Evolutionary conservation across 2,797 vertebrate genomes (phyloP).

Genomic region (Ptychadena robeensis): DNA sequence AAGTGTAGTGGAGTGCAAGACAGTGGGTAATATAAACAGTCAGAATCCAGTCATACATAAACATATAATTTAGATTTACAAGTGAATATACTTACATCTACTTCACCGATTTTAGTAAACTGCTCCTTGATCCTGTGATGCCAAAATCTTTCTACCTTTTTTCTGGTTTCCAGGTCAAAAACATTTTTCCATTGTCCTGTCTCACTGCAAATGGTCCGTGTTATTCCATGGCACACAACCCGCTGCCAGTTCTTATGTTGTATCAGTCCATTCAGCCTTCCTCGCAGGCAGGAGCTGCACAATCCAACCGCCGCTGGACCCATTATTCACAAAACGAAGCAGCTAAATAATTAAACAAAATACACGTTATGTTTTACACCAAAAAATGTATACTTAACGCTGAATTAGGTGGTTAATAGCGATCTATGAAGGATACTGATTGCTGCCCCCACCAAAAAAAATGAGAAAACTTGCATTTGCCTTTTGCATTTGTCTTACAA

Average conservation of each 20-base stretch:
- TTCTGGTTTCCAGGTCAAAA: slow-evolving; percentile 84
- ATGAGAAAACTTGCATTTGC: neutral
- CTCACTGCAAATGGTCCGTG: slow-evolving; percentile 84
- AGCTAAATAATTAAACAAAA: slow-evolving; percentile 12
- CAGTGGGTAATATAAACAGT: too few species aligned
- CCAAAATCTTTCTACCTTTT: slow-evolving; percentile 89
- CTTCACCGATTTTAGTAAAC: slow-evolving; percentile 71
- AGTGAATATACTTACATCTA: slow-evolving; percentile 75
- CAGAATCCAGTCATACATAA: too few species aligned
- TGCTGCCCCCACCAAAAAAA: neutral
- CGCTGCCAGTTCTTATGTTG: slow-evolving; percentile 59
- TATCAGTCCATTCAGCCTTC: slow-evolving; percentile 56
- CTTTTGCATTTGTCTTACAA: neutral
- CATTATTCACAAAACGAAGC: slow-evolving; percentile 71
- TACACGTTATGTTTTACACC: neutral
- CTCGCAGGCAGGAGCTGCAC: slow-evolving; percentile 68
- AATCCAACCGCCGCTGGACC: slow-evolving; percentile 66
- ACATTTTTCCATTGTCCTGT: slow-evolving; percentile 87
- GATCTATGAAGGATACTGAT: neutral
- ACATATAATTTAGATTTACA: neutral
- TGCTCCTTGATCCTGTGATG: slow-evolving; percentile 81
- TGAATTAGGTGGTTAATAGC: neutral
- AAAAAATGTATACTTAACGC: neutral
- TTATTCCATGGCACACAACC: slow-evolving; percentile 55
- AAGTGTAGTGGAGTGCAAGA: too few species aligned